Evolutionary conservation across 2,888 invertebrate genomes (phyloP).

Genomic region (Eremobia ochroleuca): DNA sequence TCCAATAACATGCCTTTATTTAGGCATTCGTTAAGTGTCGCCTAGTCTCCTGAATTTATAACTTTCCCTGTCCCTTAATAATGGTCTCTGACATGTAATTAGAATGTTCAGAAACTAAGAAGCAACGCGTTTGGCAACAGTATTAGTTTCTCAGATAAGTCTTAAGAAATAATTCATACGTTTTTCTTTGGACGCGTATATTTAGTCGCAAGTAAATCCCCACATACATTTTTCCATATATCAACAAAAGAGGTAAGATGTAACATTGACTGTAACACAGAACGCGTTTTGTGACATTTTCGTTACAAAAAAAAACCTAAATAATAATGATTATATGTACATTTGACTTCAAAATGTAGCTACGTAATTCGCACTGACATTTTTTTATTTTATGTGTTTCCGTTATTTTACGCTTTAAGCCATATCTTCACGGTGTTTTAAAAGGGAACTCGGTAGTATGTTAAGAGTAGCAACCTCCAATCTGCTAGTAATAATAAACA

Average conservation of each 20-base stretch:
- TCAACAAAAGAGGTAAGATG: constrained; percentile 30
- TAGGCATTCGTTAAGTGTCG: too few species aligned
- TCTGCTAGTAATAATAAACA: not conserved
- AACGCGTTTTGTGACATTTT: constrained; percentile 61
- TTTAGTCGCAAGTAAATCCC: constrained; percentile 43
- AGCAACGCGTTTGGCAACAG: constrained; percentile 26
- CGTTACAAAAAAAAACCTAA: constrained; percentile 28
- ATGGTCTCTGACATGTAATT: not conserved
- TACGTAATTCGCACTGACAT: not conserved
- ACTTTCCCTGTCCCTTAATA: not conserved
- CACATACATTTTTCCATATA: constrained; percentile 18
- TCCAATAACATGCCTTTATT: not conserved
- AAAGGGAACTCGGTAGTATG: not conserved
- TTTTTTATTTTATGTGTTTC: not conserved
- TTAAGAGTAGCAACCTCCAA: not conserved
- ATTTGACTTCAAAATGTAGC: constrained; percentile 11
- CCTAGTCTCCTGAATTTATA: not conserved
- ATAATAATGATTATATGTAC: constrained; percentile 7
- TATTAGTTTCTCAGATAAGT: constrained; percentile 14
- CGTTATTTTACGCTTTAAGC: not conserved
- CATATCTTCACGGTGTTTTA: constrained; percentile 17
- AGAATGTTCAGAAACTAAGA: too few species aligned
- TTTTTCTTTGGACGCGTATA: constrained; percentile 39
- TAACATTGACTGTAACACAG: constrained; percentile 26
- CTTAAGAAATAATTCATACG: constrained; percentile 45